These are phyloP conservation scores for Holacanthella duospinosa DNA, from an alignment of 2,888 invertebrate genomes.

Conservation along the genomic window DNA sequence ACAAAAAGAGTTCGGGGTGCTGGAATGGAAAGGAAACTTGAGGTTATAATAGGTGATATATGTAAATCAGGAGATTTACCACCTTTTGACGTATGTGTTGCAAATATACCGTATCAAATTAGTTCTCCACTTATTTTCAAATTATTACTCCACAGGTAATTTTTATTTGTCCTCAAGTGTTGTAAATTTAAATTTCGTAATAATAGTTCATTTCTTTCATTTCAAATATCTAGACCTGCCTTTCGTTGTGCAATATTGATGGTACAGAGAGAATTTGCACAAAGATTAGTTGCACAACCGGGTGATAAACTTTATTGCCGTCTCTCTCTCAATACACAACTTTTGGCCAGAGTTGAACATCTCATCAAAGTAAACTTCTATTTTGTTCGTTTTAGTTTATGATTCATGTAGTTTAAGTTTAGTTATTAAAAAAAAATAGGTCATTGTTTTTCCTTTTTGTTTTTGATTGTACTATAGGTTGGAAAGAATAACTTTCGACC, in stretches of 20 bases:
- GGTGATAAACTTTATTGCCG: constrained; percentile 95
- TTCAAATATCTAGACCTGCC: no score
- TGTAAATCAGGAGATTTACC: constrained; percentile 79
- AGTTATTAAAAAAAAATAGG: not conserved
- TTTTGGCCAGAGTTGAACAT: constrained; percentile 87
- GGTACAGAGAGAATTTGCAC: constrained; percentile 98
- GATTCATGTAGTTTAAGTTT: not conserved
- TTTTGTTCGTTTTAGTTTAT: constrained; percentile 5
- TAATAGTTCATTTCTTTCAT: constrained; percentile 8
- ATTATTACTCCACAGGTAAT: constrained; percentile 66
- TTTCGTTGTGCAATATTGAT: constrained; percentile 92
- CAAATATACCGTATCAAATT: constrained; percentile 97
- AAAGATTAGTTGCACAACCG: constrained; percentile 88
- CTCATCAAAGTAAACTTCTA: constrained; percentile 68
- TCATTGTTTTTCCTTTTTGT: constrained; percentile 8
- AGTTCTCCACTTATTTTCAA: constrained; percentile 94
- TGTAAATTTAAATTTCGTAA: not conserved
- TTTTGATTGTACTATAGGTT: constrained; percentile 49
- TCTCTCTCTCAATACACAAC: constrained; percentile 89
- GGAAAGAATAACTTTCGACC: constrained; percentile 97
- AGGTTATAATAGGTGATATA: constrained; percentile 87
- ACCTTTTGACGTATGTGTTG: constrained; percentile 95
- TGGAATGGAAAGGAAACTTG: constrained; percentile 74
- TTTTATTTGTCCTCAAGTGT: not conserved
- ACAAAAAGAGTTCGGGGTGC: constrained; percentile 92